These are phyloP conservation scores for Cataglyphis hispanica DNA, from an alignment of 1,140 invertebrate genomes.

Conservation along the genomic window DNA sequence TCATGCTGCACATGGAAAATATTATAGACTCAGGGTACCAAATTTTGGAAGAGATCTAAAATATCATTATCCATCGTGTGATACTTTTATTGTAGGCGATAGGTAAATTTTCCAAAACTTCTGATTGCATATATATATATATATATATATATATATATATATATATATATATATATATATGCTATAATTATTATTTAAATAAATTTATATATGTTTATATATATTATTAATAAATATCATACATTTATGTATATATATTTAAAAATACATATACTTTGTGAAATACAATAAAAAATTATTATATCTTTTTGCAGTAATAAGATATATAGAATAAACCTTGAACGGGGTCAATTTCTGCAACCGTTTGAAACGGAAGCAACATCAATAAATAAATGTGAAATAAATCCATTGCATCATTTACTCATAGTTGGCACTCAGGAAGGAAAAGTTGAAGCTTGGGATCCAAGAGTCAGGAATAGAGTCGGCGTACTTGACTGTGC, in stretches of 20 bases:
- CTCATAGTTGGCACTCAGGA: constrained; percentile 96
- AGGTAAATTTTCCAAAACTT: constrained; percentile 83
- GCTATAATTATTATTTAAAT: constrained; percentile 32
- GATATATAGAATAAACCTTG: constrained; percentile 98
- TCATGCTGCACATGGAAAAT: constrained; percentile 96
- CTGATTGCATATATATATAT: neutral
- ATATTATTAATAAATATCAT: no score
- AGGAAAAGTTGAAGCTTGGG: constrained; percentile 98
- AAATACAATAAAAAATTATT: constrained; percentile 86
- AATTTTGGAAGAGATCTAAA: constrained; percentile 98
- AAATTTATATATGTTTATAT: constrained; percentile 21
- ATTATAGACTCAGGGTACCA: constrained; percentile 96
- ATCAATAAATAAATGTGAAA: constrained; percentile 94
- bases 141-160: no score
- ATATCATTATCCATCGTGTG: constrained; percentile 96
- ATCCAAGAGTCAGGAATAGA: constrained; percentile 92
- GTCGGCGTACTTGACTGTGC: constrained; percentile 95
- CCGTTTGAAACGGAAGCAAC: constrained; percentile 92
- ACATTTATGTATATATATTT: constrained; percentile 57
- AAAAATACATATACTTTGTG: constrained; percentile 86
- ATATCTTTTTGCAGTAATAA: constrained; percentile 89
- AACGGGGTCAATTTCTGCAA: constrained; percentile 97
- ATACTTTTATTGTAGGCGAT: constrained; percentile 96
- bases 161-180: neutral
- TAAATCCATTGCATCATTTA: constrained; percentile 96